Evolutionary conservation across 2,888 invertebrate genomes (phyloP).

Genomic region (Rhagonycha fulva): DNA sequence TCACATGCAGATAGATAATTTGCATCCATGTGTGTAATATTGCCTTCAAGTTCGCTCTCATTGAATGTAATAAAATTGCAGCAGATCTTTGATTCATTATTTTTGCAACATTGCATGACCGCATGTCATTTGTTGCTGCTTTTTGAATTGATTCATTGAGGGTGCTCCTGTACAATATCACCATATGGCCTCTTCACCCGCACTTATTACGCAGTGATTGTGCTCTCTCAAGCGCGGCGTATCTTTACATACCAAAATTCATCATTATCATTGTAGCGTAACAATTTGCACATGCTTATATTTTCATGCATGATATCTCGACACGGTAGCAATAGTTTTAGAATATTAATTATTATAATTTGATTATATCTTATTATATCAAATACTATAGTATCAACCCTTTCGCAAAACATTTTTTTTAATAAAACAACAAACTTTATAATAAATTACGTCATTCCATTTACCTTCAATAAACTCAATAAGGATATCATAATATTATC

Average conservation of each 20-base stretch:
- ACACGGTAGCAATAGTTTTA: neutral
- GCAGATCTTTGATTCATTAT: neutral
- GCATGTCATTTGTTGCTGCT: neutral
- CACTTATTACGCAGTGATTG: conserved; percentile 38
- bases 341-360: neutral
- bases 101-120: neutral
- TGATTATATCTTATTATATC: neutral
- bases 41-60: neutral
- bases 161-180: conserved; percentile 11
- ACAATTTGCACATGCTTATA: neutral
- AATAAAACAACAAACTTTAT: neutral
- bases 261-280: conserved; percentile 2
- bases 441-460: no score
- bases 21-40: neutral
- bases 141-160: conserved; percentile 2
- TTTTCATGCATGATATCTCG: neutral
- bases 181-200: conserved; percentile 38
- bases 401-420: neutral
- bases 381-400: no score
- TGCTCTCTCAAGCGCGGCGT: conserved; percentile 31
- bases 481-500: no score
- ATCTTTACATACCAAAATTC: conserved; percentile 21
- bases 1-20: neutral
- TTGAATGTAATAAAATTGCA: neutral
- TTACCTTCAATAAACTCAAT: no score